Base-by-base conservation (phyloP, 2,797 vertebrate species). In the Dryobates pubescens region DNA sequence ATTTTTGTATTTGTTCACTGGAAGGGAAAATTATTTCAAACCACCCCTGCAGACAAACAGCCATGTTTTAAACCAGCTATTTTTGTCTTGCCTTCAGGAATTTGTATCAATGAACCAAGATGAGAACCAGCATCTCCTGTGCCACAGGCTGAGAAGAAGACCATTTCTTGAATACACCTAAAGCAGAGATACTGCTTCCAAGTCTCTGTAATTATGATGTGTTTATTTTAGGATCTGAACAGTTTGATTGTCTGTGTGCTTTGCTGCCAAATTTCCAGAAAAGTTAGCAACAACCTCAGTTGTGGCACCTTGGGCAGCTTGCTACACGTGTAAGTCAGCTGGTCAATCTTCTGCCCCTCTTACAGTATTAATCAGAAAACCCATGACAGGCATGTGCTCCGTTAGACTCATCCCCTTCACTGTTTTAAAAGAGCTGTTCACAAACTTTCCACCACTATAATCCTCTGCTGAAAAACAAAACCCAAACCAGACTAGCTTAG, bases 241-340 rank as follows among this genome's bases (percentile, higher is more conserved):
- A 38, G 18, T 57, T 65, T 32, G 17, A 59, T 34, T 63, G 4
- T 34, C 26, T 38, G 0, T 30, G 24, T 45, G 29, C 2, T 63
- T 70, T 11, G 3, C 18, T 11, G 2, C 20, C 26, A 49, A 7
- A 86, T 75, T 88, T 41, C 51, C 30, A 29, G 61, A 49, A 71
- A 49, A 71, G 45, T 73, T 57, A 77, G 19, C 9, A 9, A 59
- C 45, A 58, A 15, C 26, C 24, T 69, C 23, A 19, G 36, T 24
- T 2, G 0, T 3, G 1, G 36, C 1, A 3, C 49, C 8, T 59
- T 3, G 4, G 34, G 32, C 36, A 51, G 41, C 47, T 26, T 56
- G 41, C 27, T 34, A 29, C 0, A 0, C 19, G 32, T 59, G 41
- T 51, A 65, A 47, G 29, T 41, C 54, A 71, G 36, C 24, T 30